Evolutionary conservation across 2,888 invertebrate species (phyloP).

Genomic region (Coelopa pilipes): DNA sequence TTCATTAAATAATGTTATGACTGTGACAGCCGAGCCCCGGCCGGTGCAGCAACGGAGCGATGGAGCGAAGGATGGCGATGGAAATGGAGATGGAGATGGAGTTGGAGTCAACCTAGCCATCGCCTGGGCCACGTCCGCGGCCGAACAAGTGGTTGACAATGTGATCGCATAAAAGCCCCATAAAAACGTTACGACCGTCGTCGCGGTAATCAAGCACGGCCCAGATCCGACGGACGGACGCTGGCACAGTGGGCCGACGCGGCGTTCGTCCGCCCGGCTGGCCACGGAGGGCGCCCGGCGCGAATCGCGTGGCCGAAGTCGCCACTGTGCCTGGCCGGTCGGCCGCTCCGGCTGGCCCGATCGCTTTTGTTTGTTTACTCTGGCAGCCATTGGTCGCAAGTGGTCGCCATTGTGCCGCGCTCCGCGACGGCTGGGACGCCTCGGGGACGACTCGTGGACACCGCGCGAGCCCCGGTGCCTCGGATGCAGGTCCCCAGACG

Average conservation of each 20-base stretch:
- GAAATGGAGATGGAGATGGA: no score
- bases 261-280: no score
- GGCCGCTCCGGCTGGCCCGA: not conserved
- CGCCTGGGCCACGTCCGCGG: slow-evolving; percentile 10
- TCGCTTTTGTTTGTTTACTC: slow-evolving; percentile 17
- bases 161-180: slow-evolving; percentile 40
- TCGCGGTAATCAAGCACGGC: slow-evolving; percentile 54
- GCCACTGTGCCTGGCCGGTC: no score
- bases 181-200: slow-evolving; percentile 51
- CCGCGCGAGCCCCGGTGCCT: not conserved
- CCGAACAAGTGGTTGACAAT: slow-evolving; percentile 41
- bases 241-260: not conserved
- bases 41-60: slow-evolving; percentile 14
- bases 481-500: not conserved
- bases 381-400: slow-evolving; percentile 29
- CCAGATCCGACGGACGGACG: not conserved
- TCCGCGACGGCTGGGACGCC: not conserved
- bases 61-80: not conserved
- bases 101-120: slow-evolving; percentile 38
- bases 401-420: slow-evolving; percentile 32
- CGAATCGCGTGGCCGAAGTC: not conserved
- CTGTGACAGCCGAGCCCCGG: slow-evolving; percentile 35
- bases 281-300: no score
- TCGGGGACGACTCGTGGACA: slow-evolving; percentile 6
- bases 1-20: slow-evolving; percentile 62